These are phyloP conservation scores for Slavum lentiscoides DNA, from an alignment of 2,888 invertebrate genomes.

Conservation along the genomic window DNA sequence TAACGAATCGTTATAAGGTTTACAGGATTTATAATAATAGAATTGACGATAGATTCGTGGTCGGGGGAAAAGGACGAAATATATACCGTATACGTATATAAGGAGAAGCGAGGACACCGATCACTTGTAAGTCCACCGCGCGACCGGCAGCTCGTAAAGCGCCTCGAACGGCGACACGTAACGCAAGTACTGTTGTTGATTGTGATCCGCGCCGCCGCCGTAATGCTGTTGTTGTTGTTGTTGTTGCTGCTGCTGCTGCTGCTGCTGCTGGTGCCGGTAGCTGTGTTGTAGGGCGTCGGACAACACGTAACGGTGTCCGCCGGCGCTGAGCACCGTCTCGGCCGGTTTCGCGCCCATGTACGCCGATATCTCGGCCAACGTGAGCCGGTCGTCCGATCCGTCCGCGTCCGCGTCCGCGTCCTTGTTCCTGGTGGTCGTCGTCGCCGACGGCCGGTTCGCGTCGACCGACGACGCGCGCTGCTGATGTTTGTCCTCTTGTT, in stretches of 20 bases:
- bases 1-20: too few species aligned
- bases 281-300: slow-evolving; percentile 45
- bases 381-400: slow-evolving; percentile 38
- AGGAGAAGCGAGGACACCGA: background rate
- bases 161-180: slow-evolving; percentile 47
- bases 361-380: slow-evolving; percentile 43
- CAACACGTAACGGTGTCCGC: slow-evolving; percentile 47
- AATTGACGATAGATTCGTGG: too few species aligned
- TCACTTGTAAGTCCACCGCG: slow-evolving; percentile 38
- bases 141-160: slow-evolving; percentile 33
- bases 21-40: too few species aligned
- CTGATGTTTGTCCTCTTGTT: background rate
- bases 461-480: background rate
- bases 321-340: slow-evolving; percentile 42
- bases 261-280: slow-evolving; percentile 13
- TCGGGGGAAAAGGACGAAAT: background rate
- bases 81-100: too few species aligned
- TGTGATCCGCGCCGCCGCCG: background rate
- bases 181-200: slow-evolving; percentile 20
- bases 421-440: background rate
- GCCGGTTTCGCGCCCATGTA: slow-evolving; percentile 45
- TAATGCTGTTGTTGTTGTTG: background rate
- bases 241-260: background rate
- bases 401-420: slow-evolving; percentile 31
- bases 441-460: background rate